Base-by-base conservation (phyloP, 2,888 invertebrate species). In the Mythimna lalbum region DNA sequence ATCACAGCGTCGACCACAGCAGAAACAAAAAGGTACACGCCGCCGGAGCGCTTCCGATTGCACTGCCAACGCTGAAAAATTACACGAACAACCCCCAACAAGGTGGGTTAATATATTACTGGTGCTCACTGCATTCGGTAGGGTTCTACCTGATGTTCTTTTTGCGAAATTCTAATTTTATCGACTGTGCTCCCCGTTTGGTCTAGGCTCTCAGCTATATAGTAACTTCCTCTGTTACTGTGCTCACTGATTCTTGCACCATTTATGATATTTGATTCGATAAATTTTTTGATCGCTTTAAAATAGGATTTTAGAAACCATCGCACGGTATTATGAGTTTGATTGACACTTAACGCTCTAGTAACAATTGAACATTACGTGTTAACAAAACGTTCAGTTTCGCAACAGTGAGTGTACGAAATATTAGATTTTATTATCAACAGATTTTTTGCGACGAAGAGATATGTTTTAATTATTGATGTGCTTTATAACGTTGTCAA, bases 41-140 rank as follows among this genome's bases (percentile, higher is more conserved):
- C 92, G 91, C 92, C 92, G 92, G 92, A 91, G 91, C 90, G 90
- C 93, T 94, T 95, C 95, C 95, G 95, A 95, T 94, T 95, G 94
- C 93, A 91, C 88, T 93, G 94, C 90, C 93, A 92, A 87, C 92
- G 90, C 91, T 95, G 95, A 95, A 95, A 95, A 95, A 95, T 95
- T 95, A 93, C 93, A 89, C 86, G 88, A 84, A 89, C 89, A 84
- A 87, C 89, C 89, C 78, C 88, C 86, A 86, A 84, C 89, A 87
- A 88, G 85, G 86, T 87, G 85, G 88, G 88, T 92, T 91, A 91
- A 92, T 91, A 91, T 91, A 92, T 93, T 91, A 90, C 88, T 82
- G 87, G 84, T 84, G 86, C 86, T 84, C 88, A 83, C 81, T 80
- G 75, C 75, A 82, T 65, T 84, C 72, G 75, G 68, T 63, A 33